Evolutionary conservation across 2,888 invertebrate species (phyloP).

Genomic region (Ormyrus nitidulus): DNA sequence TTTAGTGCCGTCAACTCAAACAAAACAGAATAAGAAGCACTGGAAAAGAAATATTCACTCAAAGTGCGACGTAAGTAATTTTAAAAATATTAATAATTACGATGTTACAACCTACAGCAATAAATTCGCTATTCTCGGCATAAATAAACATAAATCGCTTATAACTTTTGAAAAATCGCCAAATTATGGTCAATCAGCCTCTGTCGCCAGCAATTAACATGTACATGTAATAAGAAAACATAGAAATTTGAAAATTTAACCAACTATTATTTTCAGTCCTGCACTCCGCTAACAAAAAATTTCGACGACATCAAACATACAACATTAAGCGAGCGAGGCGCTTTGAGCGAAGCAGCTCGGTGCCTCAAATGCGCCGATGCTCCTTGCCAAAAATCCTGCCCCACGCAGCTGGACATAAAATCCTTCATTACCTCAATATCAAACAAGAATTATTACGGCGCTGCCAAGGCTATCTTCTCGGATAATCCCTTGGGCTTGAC

Average conservation of each 20-base stretch:
- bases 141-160: no score
- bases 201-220: background rate
- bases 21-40: conserved; percentile 91
- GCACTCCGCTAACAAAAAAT: conserved; percentile 86
- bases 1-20: conserved; percentile 88
- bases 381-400: conserved; percentile 98
- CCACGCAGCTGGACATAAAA: conserved; percentile 97
- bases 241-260: no score
- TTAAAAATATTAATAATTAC: background rate
- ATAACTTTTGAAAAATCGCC: no score
- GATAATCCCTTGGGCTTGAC: conserved; percentile 97
- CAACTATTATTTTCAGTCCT: conserved; percentile 76
- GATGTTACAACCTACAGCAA: no score
- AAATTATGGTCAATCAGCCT: no score
- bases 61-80: conserved; percentile 85
- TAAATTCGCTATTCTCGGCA: no score
- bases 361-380: conserved; percentile 97
- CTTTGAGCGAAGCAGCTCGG: conserved; percentile 90
- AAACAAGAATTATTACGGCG: conserved; percentile 99
- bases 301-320: conserved; percentile 99
- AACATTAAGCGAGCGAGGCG: conserved; percentile 96
- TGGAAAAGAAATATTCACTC: conserved; percentile 96
- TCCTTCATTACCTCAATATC: conserved; percentile 97
- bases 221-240: background rate
- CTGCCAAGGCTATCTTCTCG: conserved; percentile 95